A percentile compares a stretch with the other conserved stretches of the same genome.
phyloP scores from a whole-genome alignment of 2,113 vertebrate species.

The Eidolon helvum region DNA sequence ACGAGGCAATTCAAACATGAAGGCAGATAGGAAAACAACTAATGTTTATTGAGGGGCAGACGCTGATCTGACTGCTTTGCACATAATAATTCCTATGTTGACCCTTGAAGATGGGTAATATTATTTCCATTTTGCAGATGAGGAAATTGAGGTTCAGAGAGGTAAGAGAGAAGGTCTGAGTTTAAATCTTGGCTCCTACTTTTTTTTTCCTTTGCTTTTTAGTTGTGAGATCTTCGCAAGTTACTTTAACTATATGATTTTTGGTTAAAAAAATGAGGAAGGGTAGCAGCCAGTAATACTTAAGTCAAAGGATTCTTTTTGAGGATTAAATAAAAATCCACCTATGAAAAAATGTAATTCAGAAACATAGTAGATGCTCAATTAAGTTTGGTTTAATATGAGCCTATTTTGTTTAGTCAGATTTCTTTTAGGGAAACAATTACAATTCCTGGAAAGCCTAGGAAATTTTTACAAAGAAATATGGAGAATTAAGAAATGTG shows the following conservation, averaged over 20 bases:
- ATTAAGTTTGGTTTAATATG: not conserved
- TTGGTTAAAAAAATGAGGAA: constrained; percentile 1
- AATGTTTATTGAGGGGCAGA: not conserved
- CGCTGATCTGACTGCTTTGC: not conserved
- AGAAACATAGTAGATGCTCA: constrained; percentile 7
- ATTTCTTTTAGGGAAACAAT: not conserved
- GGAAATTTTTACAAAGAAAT: constrained; percentile 23
- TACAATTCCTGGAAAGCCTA: not conserved
- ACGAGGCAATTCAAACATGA: not conserved
- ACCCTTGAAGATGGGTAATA: not conserved
- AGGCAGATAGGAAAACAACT: not conserved
- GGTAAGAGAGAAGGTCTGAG: not conserved
- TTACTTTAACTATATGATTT: not conserved
- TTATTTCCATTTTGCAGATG: not conserved
- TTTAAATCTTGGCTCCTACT: not conserved
- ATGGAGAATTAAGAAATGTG: constrained; percentile 7
- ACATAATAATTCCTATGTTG: not conserved
- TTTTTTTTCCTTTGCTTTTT: not conserved
- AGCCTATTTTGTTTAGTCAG: constrained; percentile 4
- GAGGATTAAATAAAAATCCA: constrained; percentile 12
- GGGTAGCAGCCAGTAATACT: not conserved
- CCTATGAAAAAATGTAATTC: constrained; percentile 10
- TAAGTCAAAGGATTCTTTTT: not conserved
- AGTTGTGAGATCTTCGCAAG: not conserved
- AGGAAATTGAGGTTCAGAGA: not conserved